A percentile compares a stretch with the other conserved stretches of the same genome.
Conservation (phyloP, 2,113 vertebrate genomes). For the Hassar affinis region DNA sequence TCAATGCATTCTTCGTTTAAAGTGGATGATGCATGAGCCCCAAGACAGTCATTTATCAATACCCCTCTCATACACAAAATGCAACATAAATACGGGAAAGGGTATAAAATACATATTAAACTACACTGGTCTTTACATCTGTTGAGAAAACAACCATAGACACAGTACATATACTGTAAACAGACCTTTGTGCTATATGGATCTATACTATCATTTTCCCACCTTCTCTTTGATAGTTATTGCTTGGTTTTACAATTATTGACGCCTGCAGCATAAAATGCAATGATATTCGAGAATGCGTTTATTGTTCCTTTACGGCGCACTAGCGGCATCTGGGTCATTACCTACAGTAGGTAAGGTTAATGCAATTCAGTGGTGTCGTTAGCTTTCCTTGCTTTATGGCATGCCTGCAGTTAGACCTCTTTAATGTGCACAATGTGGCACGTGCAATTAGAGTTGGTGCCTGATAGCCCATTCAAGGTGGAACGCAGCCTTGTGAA, state of each 20-base stretch:
- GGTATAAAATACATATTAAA: neutral
- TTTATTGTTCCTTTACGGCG: conserved; percentile 33
- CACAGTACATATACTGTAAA: neutral
- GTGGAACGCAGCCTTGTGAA: conserved; percentile 34
- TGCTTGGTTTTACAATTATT: conserved; percentile 30
- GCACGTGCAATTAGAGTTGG: conserved; percentile 38
- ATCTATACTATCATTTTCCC: conserved; percentile 2
- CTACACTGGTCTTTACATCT: neutral
- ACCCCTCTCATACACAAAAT: neutral
- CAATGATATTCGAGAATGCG: conserved; percentile 25
- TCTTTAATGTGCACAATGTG: conserved; percentile 45
- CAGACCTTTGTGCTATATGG: neutral
- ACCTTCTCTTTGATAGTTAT: neutral
- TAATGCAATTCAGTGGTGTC: conserved; percentile 41
- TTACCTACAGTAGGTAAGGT: conserved; percentile 41
- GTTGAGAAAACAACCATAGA: neutral
- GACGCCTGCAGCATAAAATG: conserved; percentile 1
- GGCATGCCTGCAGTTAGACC: conserved; percentile 39
- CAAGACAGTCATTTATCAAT: neutral
- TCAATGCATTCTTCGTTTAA: neutral
- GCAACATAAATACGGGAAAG: neutral
- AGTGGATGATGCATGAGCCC: conserved; percentile 6
- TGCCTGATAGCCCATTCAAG: conserved; percentile 43
- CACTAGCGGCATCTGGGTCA: conserved; percentile 16
- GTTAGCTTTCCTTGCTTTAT: conserved; percentile 37